Percentiles rank a stretch among this genome's conserved stretches.
These are phyloP conservation scores for Podargus strigoides DNA, from an alignment of 2,797 vertebrate genomes.

Conservation along the genomic window DNA sequence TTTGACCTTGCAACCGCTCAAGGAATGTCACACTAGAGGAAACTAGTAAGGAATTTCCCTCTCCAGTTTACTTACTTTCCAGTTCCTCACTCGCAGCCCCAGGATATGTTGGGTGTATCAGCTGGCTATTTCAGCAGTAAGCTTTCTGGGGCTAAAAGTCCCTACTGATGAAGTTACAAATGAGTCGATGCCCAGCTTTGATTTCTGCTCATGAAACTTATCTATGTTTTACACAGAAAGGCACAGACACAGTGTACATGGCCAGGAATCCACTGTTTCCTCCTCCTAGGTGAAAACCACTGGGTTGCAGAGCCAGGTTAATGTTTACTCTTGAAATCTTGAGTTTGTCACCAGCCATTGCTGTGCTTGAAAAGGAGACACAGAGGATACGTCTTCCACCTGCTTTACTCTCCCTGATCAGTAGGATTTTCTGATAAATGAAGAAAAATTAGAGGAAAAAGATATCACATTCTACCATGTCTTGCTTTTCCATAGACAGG, in stretches of 20 bases:
- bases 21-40: not conserved
- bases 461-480: accelerated
- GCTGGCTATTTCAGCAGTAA: not conserved
- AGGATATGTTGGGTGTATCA: not conserved
- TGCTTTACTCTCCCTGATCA: not conserved
- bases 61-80: not conserved
- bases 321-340: not conserved
- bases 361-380: not conserved
- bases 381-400: not conserved
- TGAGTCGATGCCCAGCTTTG: not conserved
- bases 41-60: not conserved
- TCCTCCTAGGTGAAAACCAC: accelerated
- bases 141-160: not conserved
- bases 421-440: not conserved
- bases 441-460: no score
- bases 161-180: not conserved
- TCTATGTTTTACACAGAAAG: not conserved
- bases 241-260: accelerated
- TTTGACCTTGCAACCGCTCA: not conserved
- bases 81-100: not conserved
- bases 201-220: not conserved
- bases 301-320: not conserved
- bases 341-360: not conserved
- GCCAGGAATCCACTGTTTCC: not conserved
- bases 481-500: not conserved